Evolutionary conservation across 2,888 invertebrate genomes (phyloP).

Genomic region (Drosophila dives): DNA sequence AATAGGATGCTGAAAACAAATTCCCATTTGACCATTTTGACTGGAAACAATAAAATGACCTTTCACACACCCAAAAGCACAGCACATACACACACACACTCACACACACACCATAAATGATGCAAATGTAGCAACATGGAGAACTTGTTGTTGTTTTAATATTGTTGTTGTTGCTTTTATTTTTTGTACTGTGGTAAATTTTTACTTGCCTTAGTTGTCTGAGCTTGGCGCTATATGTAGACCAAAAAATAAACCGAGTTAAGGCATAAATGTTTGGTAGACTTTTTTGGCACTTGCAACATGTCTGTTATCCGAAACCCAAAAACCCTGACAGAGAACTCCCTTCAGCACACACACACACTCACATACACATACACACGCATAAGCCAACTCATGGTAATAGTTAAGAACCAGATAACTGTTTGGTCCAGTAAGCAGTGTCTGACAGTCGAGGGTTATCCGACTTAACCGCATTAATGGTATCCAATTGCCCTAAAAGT

Average conservation of each 20-base stretch:
- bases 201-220: conserved; percentile 22
- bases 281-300: conserved; percentile 64
- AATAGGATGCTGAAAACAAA: conserved; percentile 62
- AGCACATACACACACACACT: conserved; percentile 23
- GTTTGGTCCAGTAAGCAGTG: conserved; percentile 30
- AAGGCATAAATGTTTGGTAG: conserved; percentile 48
- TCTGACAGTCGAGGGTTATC: conserved; percentile 49
- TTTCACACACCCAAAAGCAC: conserved; percentile 26
- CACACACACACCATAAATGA: conserved; percentile 66
- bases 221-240: conserved; percentile 21
- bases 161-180: conserved; percentile 27
- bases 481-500: conserved; percentile 43
- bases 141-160: conserved; percentile 41
- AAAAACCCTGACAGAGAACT: conserved; percentile 16
- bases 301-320: conserved; percentile 38
- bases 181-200: conserved; percentile 38
- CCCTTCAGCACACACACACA: neutral
- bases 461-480: conserved; percentile 73
- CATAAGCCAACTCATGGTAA: neutral
- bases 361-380: conserved; percentile 7
- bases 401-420: conserved; percentile 7
- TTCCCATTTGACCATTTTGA: conserved; percentile 79
- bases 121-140: conserved; percentile 73
- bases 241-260: conserved; percentile 28
- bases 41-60: conserved; percentile 76